Evolutionary conservation across 2,113 vertebrate genomes (phyloP).

Genomic region (Pelvicachromis taeniatus): DNA sequence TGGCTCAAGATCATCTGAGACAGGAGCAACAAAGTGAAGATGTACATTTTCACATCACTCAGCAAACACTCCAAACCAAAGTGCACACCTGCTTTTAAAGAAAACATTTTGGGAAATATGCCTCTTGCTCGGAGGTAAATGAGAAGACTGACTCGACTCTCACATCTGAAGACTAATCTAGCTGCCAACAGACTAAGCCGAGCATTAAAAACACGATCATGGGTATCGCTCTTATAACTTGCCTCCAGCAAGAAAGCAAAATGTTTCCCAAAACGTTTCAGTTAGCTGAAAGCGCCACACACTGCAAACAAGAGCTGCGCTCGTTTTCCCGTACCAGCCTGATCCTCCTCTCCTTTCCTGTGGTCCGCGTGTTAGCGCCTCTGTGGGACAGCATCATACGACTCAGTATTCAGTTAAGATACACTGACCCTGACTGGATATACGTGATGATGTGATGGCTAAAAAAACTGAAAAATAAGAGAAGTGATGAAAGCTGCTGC

Average conservation of each 20-base stretch:
- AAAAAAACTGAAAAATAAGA: neutral
- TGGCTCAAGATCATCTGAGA: neutral
- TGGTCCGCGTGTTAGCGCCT: conserved; percentile 13
- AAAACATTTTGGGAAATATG: neutral
- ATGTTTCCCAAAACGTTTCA: neutral
- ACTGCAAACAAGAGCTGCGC: conserved; percentile 25
- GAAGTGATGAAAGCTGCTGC: neutral
- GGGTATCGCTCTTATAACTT: neutral
- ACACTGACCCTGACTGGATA: neutral
- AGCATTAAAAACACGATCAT: neutral
- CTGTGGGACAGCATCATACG: conserved; percentile 46
- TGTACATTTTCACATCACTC: neutral
- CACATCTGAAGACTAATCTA: neutral
- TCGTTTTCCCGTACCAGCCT: conserved; percentile 28
- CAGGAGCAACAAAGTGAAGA: neutral
- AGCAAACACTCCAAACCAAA: conserved; percentile 2
- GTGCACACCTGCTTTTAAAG: conserved; percentile 9
- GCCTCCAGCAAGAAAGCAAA: neutral
- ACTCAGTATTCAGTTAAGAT: neutral
- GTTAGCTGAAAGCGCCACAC: conserved; percentile 18
- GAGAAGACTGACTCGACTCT: neutral
- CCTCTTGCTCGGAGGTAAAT: neutral
- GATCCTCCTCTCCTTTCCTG: neutral
- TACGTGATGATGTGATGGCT: neutral
- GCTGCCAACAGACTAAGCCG: neutral